Base-by-base conservation (phyloP, 1,140 invertebrate genomes). In the Drosophila sproati region DNA sequence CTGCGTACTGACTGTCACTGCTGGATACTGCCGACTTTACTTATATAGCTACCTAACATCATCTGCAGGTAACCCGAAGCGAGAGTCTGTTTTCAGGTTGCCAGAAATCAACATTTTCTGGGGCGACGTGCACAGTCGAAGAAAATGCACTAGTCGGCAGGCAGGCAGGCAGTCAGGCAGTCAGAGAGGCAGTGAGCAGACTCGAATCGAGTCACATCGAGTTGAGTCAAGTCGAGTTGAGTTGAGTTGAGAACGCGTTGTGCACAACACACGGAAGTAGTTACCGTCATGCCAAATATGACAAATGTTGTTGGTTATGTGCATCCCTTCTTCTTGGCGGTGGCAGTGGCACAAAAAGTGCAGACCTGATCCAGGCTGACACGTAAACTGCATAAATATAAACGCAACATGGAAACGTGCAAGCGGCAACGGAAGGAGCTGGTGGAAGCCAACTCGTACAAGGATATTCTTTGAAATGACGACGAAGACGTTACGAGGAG, bases 311-410 rank as follows among this genome's bases (percentile, higher is more conserved):
- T 48, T 41, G 45, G 12, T 73, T 59, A 35, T 55, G 61, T 12
- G 29, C 31, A 45, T 7, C n/a, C 29, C 10, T 2, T 12, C n/a
- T 51, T 12, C 12, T 68, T 41, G 55, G 32, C 45, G 1, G 20
- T 54, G 57, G 32, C 62, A 70, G 73, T 60, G 66, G 39, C 68
- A 80, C 76, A 77, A 54, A 69, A 62, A 78, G 39, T 43, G 64
- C 39, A 50, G 54, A 37, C 55, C 68, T 50, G 47, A 28, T 20
- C n/a, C 75, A n/a, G 66, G 51, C 85, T 89, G 72, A 85, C 85
- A 89, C 85, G 85, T 89, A 89, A 85, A 73, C 78, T 81, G 81
- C 86, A 89, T 89, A 89, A 89, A 89, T 89, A 89, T 89, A 83
- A 89, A 89, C 77, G 85, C 80, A 88, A 78, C 61, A 73, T 68